Base-by-base conservation (phyloP, 1,140 invertebrate species). In the Zaprionus gabonicus region DNA sequence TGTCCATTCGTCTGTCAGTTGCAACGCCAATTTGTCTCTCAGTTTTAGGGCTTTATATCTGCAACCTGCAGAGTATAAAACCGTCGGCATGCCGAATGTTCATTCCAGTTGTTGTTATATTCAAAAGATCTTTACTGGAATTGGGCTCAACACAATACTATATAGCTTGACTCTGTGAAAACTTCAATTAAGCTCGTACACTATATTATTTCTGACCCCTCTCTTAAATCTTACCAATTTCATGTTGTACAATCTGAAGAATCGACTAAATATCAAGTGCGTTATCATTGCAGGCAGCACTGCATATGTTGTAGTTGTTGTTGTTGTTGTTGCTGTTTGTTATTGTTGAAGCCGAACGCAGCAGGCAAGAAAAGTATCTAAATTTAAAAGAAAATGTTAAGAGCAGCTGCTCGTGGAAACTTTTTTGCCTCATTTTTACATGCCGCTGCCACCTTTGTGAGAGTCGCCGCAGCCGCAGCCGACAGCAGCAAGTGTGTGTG, bases 331-430 rank as follows among this genome's bases (percentile, higher is more conserved):
- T 46, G 10, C 41, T 60, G 3, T 59, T 69, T 73, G 6, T 56
- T 57, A 28, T 41, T 64, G 5, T 44, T 64, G 53, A 51, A 49
- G 69, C 20, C 36, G 73, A 65, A 57, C 55, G 31, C 13, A 56
- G 44, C 65, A 38, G 36, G 58, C 49, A 59, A 57, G 51, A 62
- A 80, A 57, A 49, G 31, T 60, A 78, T 77, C 80, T 87, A 80
- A 87, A 87, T 56, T 87, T 80, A 80, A 82, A 80, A 74, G 80
- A 74, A 79, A 79, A 77, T 63, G 41, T 67, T 34, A 49, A 72
- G 71, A 74, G 71, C 58, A 67, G 27, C 64, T 66, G 41, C 41
- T 46, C 17, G 63, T 53, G 71, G 60, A 62, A 75, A 64, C 53
- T 56, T 62, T 73, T 67, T 44, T 46, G 55, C 46, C 55, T 59